Evolutionary conservation across 2,797 vertebrate species (phyloP).

Genomic region (Acanthurus leucopareius): DNA sequence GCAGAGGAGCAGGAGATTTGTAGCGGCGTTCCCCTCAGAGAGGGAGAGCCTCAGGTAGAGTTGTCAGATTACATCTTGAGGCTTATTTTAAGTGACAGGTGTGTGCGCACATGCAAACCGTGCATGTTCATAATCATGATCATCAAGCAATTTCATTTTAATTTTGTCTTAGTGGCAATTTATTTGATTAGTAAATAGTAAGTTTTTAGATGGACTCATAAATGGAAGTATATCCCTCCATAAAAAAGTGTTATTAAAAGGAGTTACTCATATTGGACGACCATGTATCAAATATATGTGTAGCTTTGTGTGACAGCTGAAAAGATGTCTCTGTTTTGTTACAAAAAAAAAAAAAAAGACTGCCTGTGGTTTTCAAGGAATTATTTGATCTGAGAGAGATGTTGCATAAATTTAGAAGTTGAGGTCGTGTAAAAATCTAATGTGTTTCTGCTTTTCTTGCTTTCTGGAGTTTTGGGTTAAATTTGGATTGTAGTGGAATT

Average conservation of each 20-base stretch:
- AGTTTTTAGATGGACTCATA: constrained; percentile 15
- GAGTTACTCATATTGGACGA: constrained; percentile 56
- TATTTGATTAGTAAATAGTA: constrained; percentile 14
- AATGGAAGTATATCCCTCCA: constrained; percentile 23
- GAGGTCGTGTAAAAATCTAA: neutral
- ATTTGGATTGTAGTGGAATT: neutral
- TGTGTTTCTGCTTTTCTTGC: neutral
- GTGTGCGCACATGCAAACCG: neutral
- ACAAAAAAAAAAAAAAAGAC: constrained; percentile 19
- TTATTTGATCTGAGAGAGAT: constrained; percentile 18
- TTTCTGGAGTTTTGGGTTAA: neutral
- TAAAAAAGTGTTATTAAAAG: constrained; percentile 31
- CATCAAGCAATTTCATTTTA: constrained; percentile 3
- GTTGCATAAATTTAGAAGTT: neutral
- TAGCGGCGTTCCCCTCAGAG: constrained; percentile 48
- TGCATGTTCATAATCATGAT: constrained; percentile 1
- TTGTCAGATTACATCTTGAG: constrained; percentile 57
- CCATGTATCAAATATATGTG: constrained; percentile 33
- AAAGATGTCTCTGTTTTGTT: constrained; percentile 23
- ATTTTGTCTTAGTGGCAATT: neutral
- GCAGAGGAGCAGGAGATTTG: constrained; percentile 52
- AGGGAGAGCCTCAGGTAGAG: constrained; percentile 54
- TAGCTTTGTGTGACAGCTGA: constrained; percentile 31
- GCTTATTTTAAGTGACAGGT: constrained; percentile 16
- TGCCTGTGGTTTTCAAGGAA: constrained; percentile 14